Evolutionary conservation across 2,797 vertebrate species (phyloP).

Genomic region (Alosa sapidissima): DNA sequence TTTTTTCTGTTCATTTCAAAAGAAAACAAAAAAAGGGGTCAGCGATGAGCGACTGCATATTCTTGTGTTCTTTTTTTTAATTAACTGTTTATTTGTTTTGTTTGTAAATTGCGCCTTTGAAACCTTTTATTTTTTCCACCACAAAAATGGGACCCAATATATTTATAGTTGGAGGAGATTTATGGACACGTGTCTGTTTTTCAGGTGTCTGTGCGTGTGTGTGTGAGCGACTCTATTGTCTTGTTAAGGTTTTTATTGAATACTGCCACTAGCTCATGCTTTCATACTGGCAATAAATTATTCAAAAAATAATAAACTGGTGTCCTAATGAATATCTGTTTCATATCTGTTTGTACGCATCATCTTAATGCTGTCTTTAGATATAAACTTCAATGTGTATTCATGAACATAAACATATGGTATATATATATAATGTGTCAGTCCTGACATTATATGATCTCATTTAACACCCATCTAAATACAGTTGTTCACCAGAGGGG

Average conservation of each 20-base stretch:
- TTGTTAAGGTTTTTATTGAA: constrained; percentile 99
- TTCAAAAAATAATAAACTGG: constrained; percentile 85
- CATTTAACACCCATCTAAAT: background rate
- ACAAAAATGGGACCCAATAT: constrained; percentile 87
- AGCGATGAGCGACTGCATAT: constrained; percentile 86
- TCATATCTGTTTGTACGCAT: background rate
- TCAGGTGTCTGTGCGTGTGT: constrained; percentile 72
- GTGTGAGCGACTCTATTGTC: constrained; percentile 87
- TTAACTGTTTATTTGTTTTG: constrained; percentile 50
- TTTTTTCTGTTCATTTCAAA: constrained; percentile 76
- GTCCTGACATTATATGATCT: background rate
- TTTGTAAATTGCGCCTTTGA: constrained; percentile 80
- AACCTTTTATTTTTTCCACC: constrained; percentile 83
- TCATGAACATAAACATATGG: background rate
- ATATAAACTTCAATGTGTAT: background rate
- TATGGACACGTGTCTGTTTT: constrained; percentile 76
- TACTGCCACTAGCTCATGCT: constrained; percentile 97
- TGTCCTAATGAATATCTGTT: constrained; percentile 54
- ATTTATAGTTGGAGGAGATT: constrained; percentile 83
- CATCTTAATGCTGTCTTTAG: background rate
- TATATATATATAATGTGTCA: background rate
- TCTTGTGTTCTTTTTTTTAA: constrained; percentile 67
- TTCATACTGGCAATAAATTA: constrained; percentile 99
- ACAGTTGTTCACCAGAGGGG: background rate
- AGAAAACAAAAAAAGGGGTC: constrained; percentile 67